Percentiles rank a stretch among this genome's conserved stretches.
phyloP scores from a whole-genome alignment of 2,888 invertebrate genomes.

The Mechanitis messenoides region DNA sequence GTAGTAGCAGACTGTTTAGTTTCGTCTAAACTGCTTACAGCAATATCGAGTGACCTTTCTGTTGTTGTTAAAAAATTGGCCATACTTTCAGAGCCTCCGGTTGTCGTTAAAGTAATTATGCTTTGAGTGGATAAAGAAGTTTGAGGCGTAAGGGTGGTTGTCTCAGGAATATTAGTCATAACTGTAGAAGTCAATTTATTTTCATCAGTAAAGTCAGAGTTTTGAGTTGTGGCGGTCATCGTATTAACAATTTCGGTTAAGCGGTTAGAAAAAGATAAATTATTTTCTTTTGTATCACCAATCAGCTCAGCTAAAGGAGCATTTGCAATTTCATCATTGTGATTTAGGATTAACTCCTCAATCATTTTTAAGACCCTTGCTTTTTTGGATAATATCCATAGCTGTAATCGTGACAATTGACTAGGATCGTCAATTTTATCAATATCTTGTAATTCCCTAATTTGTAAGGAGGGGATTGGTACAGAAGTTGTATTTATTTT shows the following conservation, averaged over 20 bases:
- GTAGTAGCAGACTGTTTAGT: neutral
- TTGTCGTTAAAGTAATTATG: slow-evolving; percentile 27
- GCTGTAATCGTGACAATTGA: slow-evolving; percentile 56
- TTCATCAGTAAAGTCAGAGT: slow-evolving; percentile 31
- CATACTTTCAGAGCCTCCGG: slow-evolving; percentile 17
- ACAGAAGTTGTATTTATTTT: slow-evolving; percentile 27
- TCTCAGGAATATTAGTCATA: slow-evolving; percentile 37
- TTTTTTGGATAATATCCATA: slow-evolving; percentile 70
- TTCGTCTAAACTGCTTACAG: neutral
- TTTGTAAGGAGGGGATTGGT: slow-evolving; percentile 32
- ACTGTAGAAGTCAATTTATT: slow-evolving; percentile 35
- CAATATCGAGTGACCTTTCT: neutral
- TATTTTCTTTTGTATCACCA: slow-evolving; percentile 44
- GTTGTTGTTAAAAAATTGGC: slow-evolving; percentile 19
- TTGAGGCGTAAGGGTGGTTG: slow-evolving; percentile 37
- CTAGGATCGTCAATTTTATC: slow-evolving; percentile 46
- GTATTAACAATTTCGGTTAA: slow-evolving; percentile 61
- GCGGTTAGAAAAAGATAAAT: slow-evolving; percentile 53
- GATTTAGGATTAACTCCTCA: slow-evolving; percentile 65
- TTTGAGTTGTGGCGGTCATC: slow-evolving; percentile 50
- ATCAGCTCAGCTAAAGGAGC: slow-evolving; percentile 52
- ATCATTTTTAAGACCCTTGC: slow-evolving; percentile 71
- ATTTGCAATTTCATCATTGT: slow-evolving; percentile 63
- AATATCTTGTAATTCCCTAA: slow-evolving; percentile 33
- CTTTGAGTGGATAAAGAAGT: slow-evolving; percentile 35